A percentile compares a stretch with the other conserved stretches of the same genome.
These are phyloP conservation scores for Barnardius zonarius DNA, from an alignment of 2,113 vertebrate genomes.

Conservation along the genomic window DNA sequence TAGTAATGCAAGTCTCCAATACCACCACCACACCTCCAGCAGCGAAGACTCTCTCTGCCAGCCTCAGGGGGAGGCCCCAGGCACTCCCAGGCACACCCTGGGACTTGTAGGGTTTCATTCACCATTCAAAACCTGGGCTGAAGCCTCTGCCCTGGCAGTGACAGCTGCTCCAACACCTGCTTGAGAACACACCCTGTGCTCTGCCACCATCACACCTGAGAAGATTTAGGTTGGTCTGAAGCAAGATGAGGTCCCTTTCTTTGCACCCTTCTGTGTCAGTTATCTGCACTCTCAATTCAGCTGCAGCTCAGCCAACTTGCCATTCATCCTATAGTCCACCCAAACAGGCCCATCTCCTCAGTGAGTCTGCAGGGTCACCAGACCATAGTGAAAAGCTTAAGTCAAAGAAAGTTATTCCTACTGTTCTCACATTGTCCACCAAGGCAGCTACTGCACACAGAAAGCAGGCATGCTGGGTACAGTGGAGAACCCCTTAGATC, in stretches of 20 bases:
- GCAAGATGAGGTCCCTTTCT: not conserved
- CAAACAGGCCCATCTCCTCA: not conserved
- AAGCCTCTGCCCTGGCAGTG: not conserved
- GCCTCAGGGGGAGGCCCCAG: not conserved
- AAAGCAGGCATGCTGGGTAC: not conserved
- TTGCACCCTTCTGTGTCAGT: not conserved
- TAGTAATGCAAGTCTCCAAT: not conserved
- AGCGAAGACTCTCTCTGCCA: not conserved
- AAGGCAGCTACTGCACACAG: too few relatives aligned
- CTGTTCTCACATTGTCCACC: not conserved
- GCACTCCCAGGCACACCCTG: not conserved
- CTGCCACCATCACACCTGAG: not conserved
- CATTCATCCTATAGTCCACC: not conserved
- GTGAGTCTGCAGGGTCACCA: not conserved
- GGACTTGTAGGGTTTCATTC: not conserved
- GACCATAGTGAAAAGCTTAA: not conserved
- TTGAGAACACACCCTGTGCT: not conserved
- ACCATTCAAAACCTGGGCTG: not conserved
- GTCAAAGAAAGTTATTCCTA: not conserved
- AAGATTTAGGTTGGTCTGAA: not conserved
- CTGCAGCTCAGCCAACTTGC: not conserved
- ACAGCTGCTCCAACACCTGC: not conserved
- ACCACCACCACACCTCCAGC: not conserved
- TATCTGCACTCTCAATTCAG: not conserved
- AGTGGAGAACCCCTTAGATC: not conserved